Conservation (phyloP, 2,113 vertebrate species). For the Hippocampus guttulatus region DNA sequence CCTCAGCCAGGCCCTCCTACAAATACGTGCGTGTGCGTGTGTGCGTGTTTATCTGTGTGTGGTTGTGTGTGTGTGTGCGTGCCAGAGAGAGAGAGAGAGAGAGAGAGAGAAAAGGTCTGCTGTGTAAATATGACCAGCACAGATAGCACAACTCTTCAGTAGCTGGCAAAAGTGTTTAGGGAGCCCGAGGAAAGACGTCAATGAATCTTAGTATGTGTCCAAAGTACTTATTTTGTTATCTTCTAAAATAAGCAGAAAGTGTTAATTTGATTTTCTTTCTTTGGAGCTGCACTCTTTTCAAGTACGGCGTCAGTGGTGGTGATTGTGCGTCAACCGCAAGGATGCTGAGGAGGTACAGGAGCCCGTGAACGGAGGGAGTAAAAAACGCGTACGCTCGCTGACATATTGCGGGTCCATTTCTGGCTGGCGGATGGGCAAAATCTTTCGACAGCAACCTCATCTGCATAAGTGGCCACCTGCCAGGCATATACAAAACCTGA, state of each 20-base stretch:
- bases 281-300: background rate
- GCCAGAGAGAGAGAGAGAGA: background rate
- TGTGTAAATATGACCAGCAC: background rate
- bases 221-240: background rate
- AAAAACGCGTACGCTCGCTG: background rate
- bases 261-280: background rate
- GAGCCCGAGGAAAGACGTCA: background rate
- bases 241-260: background rate
- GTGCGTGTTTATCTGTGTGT: conserved; percentile 14
- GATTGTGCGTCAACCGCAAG: background rate
- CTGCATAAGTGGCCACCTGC: background rate
- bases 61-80: background rate
- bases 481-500: background rate
- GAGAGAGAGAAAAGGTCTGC: background rate
- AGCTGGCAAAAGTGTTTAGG: background rate
- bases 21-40: conserved; percentile 38
- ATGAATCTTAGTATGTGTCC: background rate
- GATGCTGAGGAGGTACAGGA: background rate
- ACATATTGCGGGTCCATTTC: background rate
- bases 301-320: background rate
- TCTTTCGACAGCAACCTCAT: background rate
- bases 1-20: conserved; percentile 57
- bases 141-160: background rate
- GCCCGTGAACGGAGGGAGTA: background rate
- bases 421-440: no score